phyloP scores from a whole-genome alignment of 2,113 vertebrate genomes.

The Ophthalmolycus amberensis region DNA sequence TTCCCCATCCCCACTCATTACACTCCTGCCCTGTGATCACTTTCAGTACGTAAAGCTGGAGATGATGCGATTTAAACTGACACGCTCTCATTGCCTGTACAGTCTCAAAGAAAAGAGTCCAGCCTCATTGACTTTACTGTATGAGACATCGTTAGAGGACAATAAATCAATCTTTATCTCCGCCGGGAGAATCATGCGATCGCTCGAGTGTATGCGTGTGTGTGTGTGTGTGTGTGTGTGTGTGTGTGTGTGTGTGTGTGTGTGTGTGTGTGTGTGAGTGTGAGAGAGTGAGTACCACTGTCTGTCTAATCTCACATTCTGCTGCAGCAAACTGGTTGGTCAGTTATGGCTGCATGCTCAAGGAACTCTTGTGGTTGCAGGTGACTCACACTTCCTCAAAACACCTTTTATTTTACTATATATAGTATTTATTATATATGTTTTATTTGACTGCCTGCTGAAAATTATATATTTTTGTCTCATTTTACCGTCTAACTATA shows the following conservation, averaged over 20 bases:
- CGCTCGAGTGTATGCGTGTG: background rate
- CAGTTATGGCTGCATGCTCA: background rate
- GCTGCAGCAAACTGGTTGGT: background rate
- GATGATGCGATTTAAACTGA: conserved; percentile 5
- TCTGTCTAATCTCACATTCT: background rate
- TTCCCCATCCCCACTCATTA: background rate
- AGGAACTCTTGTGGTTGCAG: background rate
- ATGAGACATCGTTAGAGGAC: background rate
- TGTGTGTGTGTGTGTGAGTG: too few species aligned
- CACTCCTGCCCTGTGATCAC: background rate
- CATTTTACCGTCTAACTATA: background rate
- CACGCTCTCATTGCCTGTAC: background rate
- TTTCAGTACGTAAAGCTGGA: background rate
- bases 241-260: too few species aligned
- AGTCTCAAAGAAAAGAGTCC: conserved; percentile 1
- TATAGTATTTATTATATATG: too few species aligned
- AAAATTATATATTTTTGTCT: background rate
- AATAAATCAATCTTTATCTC: background rate
- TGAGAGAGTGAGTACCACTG: background rate
- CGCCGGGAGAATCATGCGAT: background rate
- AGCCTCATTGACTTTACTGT: conserved; percentile 13
- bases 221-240: too few species aligned
- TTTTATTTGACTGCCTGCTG: background rate
- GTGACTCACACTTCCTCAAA: background rate
- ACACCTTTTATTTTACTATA: background rate